Evolutionary conservation across 2,888 invertebrate species (phyloP).

Genomic region (Selenia dentaria): DNA sequence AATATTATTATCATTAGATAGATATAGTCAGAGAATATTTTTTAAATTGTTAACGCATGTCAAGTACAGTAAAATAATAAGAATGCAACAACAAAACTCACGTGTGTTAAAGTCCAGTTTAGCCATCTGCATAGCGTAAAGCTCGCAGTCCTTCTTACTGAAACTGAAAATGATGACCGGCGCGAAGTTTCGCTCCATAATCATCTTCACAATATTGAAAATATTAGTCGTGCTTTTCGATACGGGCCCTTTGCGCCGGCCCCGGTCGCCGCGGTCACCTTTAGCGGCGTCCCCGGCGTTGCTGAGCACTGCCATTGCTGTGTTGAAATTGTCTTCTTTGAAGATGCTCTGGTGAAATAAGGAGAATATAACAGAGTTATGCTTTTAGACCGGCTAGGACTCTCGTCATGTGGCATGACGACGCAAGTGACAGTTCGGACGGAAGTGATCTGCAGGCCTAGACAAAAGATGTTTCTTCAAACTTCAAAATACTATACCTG

Average conservation of each 20-base stretch:
- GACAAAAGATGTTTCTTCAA: too few relatives aligned
- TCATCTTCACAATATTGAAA: constrained; percentile 99
- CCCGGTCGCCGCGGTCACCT: constrained; percentile 88
- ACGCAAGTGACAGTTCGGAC: too few relatives aligned
- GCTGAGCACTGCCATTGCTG: constrained; percentile 97
- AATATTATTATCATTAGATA: too few relatives aligned
- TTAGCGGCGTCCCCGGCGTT: constrained; percentile 93
- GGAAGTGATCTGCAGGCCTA: too few relatives aligned
- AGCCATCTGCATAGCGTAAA: constrained; percentile 98
- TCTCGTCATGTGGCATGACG: too few relatives aligned
- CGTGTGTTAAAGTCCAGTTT: constrained; percentile 98
- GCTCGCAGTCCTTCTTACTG: constrained; percentile 99
- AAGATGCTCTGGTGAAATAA: constrained; percentile 90
- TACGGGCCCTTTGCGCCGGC: constrained; percentile 89
- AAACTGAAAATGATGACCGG: constrained; percentile 99
- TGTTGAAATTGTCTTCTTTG: constrained; percentile 98
- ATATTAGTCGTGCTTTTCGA: constrained; percentile 91
- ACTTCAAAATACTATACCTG: too few relatives aligned
- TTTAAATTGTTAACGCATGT: too few relatives aligned
- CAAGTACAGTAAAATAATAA: too few relatives aligned
- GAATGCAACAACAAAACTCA: too few relatives aligned
- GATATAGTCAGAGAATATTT: too few relatives aligned
- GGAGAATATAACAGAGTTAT: not conserved
- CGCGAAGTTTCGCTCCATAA: constrained; percentile 98
- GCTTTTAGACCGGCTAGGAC: too few relatives aligned